Percentiles rank a stretch among this genome's conserved stretches.
Conservation (phyloP, 1,140 invertebrate genomes). For the Trichomalopsis sarcophagae region DNA sequence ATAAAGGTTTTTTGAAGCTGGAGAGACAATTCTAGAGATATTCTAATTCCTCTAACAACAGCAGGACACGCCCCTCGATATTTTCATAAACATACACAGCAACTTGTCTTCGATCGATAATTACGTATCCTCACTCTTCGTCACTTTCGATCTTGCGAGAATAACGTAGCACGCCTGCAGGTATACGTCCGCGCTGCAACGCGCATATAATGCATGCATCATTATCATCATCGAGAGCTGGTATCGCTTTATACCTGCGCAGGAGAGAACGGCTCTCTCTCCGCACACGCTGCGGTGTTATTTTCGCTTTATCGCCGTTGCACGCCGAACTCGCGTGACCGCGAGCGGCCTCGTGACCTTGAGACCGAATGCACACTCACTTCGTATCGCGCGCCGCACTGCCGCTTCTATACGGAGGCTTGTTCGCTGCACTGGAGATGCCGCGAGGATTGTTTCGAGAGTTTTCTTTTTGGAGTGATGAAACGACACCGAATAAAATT, state of each 20-base stretch:
- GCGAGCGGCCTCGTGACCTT: slow-evolving; percentile 1
- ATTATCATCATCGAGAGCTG: background rate
- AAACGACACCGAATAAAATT: too few species aligned
- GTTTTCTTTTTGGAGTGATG: too few species aligned
- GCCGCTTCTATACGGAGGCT: too few species aligned
- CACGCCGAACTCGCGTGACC: slow-evolving; percentile 26
- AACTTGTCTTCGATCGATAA: background rate
- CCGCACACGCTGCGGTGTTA: background rate
- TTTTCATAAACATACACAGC: background rate
- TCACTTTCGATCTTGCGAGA: too few species aligned
- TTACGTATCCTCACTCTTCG: too few species aligned
- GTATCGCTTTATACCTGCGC: background rate
- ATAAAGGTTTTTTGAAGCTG: too few species aligned
- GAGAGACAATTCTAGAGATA: too few species aligned
- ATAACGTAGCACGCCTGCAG: background rate
- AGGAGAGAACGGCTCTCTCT: background rate
- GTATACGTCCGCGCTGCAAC: too few species aligned
- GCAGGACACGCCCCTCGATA: too few species aligned
- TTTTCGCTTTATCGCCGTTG: background rate
- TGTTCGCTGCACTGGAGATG: too few species aligned
- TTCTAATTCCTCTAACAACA: too few species aligned
- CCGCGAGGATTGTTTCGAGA: too few species aligned
- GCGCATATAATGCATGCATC: background rate
- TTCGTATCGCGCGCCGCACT: background rate
- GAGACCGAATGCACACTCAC: background rate